Conservation (phyloP, 2,797 vertebrate species). For the Brotula barbata region DNA sequence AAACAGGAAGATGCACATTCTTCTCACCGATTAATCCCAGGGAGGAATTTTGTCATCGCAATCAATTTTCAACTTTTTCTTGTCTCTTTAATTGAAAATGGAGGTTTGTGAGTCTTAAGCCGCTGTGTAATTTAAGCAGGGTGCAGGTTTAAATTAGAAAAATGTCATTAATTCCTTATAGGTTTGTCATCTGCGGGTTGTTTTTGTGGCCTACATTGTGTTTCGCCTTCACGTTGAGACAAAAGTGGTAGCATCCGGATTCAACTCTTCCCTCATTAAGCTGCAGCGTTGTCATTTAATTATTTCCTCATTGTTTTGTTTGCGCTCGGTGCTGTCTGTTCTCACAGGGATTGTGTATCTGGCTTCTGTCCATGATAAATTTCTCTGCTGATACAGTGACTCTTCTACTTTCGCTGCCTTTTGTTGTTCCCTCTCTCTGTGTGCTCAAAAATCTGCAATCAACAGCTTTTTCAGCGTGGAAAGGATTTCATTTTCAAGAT, state of each 20-base stretch:
- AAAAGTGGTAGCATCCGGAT: conserved; percentile 24
- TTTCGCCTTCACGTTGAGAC: not conserved
- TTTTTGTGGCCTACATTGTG: not conserved
- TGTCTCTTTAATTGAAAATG: not conserved
- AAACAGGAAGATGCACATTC: conserved; percentile 36
- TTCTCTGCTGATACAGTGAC: conserved; percentile 59
- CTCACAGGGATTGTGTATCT: conserved; percentile 51
- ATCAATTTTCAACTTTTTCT: conserved; percentile 4
- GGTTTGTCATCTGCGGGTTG: not conserved
- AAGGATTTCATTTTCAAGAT: conserved; percentile 20
- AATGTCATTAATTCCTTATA: not conserved
- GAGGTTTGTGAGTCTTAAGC: not conserved
- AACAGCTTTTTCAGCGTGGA: conserved; percentile 24
- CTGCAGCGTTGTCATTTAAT: conserved; percentile 47
- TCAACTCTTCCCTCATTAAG: conserved; percentile 45
- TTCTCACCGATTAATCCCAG: not conserved
- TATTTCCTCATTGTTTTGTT: conserved; percentile 51
- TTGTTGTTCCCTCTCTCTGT: conserved; percentile 35
- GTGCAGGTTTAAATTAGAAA: not conserved
- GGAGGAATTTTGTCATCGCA: conserved; percentile 6
- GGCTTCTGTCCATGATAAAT: conserved; percentile 50
- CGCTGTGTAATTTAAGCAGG: not conserved
- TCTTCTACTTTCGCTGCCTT: conserved; percentile 40
- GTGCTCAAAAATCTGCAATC: conserved; percentile 35
- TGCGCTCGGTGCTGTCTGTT: conserved; percentile 31